These are phyloP conservation scores for Picathartes gymnocephalus DNA, from an alignment of 2,113 vertebrate species.

Conservation along the genomic window DNA sequence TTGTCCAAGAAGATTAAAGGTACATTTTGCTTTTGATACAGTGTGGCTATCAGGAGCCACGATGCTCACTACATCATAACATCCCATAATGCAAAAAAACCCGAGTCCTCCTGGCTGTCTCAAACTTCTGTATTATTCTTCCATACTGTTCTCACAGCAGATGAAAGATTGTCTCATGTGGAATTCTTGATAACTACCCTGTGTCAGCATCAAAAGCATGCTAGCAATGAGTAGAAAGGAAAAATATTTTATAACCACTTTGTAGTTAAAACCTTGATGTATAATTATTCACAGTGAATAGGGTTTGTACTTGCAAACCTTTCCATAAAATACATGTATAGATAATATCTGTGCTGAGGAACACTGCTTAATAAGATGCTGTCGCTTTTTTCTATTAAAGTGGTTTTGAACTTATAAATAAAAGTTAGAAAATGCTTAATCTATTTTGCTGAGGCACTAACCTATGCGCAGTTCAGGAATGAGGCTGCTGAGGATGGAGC, in stretches of 20 bases:
- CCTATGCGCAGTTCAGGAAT: neutral
- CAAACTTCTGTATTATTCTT: neutral
- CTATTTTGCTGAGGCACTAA: neutral
- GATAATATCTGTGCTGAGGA: constrained; percentile 27
- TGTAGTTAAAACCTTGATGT: constrained; percentile 53
- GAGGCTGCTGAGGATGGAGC: neutral
- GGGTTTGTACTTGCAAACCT: constrained; percentile 35
- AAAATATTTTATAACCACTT: constrained; percentile 30
- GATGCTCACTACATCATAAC: neutral
- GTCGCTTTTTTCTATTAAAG: neutral
- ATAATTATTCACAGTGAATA: constrained; percentile 63
- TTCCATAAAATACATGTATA: constrained; percentile 5
- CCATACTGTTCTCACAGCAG: neutral
- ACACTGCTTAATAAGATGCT: constrained; percentile 38
- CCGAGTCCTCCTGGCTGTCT: rapidly evolving
- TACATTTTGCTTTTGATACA: neutral
- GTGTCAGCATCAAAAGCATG: constrained; percentile 7
- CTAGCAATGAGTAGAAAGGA: constrained; percentile 13
- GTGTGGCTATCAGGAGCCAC: neutral
- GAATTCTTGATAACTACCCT: constrained; percentile 59
- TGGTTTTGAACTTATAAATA: neutral
- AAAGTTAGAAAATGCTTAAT: neutral
- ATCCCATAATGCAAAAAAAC: neutral
- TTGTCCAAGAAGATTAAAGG: neutral
- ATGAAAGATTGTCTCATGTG: neutral